Conservation (phyloP, 2,797 vertebrate genomes). For the Sebastes dallii region DNA sequence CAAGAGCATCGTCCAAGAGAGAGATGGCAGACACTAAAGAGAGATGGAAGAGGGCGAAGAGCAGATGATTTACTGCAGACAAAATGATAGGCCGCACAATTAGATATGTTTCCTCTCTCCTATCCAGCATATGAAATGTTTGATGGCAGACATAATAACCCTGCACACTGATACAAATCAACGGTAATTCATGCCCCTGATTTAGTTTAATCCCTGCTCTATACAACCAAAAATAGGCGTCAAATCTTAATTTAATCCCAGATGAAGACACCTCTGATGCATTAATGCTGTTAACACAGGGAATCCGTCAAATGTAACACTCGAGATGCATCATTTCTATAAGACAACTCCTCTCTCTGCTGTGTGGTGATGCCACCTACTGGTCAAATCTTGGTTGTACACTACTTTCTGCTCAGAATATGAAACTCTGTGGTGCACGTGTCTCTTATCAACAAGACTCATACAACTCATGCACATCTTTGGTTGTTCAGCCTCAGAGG, state of each 20-base stretch:
- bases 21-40: not conserved
- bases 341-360: not conserved
- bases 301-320: not conserved
- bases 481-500: not conserved
- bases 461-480: not conserved
- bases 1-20: conserved; percentile 16
- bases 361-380: conserved; percentile 74
- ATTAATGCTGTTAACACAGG: not conserved
- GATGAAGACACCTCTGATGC: not conserved
- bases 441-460: conserved; percentile 1
- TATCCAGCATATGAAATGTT: not conserved
- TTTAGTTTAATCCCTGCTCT: not conserved
- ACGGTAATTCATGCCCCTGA: not conserved
- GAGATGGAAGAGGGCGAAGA: not conserved
- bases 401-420: conserved; percentile 6
- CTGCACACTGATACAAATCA: not conserved
- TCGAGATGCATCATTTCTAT: not conserved
- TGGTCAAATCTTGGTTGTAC: conserved; percentile 48
- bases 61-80: not conserved
- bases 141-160: not conserved
- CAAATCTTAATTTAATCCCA: not conserved
- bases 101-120: not conserved
- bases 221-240: not conserved
- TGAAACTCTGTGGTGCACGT: not conserved
- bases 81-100: not conserved